Conservation (phyloP, 1,140 invertebrate species). For the Brachionus plicatilis region DNA sequence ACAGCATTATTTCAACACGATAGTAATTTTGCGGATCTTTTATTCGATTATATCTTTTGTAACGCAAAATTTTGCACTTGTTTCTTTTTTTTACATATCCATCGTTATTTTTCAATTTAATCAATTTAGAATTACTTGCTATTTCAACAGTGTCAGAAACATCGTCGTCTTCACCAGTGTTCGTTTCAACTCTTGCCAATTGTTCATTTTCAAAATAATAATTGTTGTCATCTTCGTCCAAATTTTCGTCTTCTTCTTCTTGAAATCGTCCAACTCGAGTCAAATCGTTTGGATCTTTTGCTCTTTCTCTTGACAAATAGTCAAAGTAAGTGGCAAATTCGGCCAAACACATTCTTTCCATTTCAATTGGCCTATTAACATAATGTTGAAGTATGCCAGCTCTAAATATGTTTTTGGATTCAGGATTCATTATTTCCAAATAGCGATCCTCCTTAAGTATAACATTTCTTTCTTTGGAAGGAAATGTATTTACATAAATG, state of each 20-base stretch:
- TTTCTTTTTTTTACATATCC: background rate
- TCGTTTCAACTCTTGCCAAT: too few relatives aligned
- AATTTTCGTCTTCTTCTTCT: background rate
- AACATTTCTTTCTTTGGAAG: background rate
- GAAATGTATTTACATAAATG: background rate
- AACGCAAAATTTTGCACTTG: background rate
- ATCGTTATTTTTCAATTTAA: background rate
- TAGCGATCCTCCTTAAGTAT: background rate
- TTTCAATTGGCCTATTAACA: background rate
- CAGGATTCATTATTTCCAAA: background rate
- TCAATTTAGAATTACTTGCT: background rate
- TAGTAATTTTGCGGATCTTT: background rate
- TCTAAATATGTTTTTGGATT: background rate
- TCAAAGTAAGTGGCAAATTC: background rate
- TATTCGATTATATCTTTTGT: background rate
- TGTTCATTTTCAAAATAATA: background rate
- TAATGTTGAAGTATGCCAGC: background rate
- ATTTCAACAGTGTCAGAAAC: background rate
- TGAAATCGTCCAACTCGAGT: background rate
- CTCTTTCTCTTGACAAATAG: background rate
- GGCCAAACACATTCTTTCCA: background rate
- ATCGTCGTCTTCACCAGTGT: too few relatives aligned
- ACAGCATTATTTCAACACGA: background rate
- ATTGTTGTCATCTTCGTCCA: constrained; percentile 1
- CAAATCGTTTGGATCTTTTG: background rate